Evolutionary conservation across 2,113 vertebrate species (phyloP).

Genomic region (Sylvia atricapilla): DNA sequence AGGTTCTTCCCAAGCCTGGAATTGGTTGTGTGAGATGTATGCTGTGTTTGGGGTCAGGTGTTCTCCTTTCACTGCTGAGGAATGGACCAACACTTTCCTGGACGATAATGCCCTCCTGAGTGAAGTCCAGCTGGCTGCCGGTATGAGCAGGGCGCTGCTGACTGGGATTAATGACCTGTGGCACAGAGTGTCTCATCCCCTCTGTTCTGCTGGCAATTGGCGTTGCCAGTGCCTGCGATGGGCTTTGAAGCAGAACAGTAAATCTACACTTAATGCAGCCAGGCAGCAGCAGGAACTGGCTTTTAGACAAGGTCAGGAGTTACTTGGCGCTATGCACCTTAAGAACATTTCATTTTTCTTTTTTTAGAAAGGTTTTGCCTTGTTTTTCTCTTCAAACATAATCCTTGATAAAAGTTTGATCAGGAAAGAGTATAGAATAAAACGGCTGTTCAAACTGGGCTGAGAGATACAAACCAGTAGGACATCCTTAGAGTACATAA

Average conservation of each 20-base stretch:
- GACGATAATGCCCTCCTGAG: background rate
- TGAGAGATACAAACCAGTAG: background rate
- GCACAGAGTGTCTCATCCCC: background rate
- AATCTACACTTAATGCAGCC: background rate
- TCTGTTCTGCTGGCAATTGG: background rate
- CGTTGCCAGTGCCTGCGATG: rapidly evolving
- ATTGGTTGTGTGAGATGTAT: background rate
- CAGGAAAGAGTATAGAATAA: background rate
- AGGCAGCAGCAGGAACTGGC: background rate
- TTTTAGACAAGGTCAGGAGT: background rate
- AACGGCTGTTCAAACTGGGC: background rate
- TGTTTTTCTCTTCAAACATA: background rate
- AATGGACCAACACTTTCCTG: background rate
- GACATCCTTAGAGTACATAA: background rate
- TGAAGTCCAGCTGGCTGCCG: background rate
- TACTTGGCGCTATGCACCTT: background rate
- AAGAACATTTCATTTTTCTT: background rate
- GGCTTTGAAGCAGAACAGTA: background rate
- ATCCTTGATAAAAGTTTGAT: background rate
- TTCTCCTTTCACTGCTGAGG: background rate
- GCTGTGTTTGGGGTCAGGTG: background rate
- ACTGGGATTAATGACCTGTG: background rate
- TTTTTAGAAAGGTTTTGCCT: background rate
- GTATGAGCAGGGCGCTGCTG: background rate
- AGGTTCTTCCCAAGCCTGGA: background rate